Evolutionary conservation across 2,797 vertebrate genomes (phyloP), one percentile per base, ranked within the genome.

Genomic region (Syndactyla subalaris): DNA sequence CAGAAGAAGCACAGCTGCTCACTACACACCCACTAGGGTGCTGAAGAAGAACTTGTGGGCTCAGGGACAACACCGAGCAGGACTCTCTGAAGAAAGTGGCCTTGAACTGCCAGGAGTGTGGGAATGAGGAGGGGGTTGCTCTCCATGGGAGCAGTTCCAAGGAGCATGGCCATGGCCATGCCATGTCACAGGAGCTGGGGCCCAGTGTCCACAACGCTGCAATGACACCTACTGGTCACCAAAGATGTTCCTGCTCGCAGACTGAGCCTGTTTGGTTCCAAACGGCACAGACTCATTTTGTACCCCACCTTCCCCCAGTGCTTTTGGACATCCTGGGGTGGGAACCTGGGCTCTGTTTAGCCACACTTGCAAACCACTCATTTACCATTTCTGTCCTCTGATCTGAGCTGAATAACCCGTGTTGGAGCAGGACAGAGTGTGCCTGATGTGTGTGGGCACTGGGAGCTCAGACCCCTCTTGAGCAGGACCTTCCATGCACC

Each of bases 181-280:
- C 27, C 38, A 1, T 12, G 22, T 43, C 59, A 24, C 45, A 14
- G 39, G 54, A 2, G 23, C 63, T 66, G 58, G 12, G 12, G 41
- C 49, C 34, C 79, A 67, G 1, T 16, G 93, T 91, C 80, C 1
- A 73, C 93, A 94, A 96, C 94, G 81, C 96, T 96, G 92, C 75
- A n/a, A 92, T 97, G 96, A 97, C 96, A 97, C 81, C 96, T 97
- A 85, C 96, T 93, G 96, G 96, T 85, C 85, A 92, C 74, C 62
- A 27, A 5, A 46, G 93, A 43, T 46, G 57, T 14, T 91, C 65
- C 86, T 54, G 74, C 13, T 38, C 2, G 18, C 20, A 5, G 5
- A 16, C 38, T 13, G 32, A 81, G 66, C 38, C 81, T 59, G 27
- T 32, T 21, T 14, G 24, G 16, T 75, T 26, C 79, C 27, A 22